Evolutionary conservation across 2,113 vertebrate species (phyloP).

Genomic region (Dipodomys stephensi): DNA sequence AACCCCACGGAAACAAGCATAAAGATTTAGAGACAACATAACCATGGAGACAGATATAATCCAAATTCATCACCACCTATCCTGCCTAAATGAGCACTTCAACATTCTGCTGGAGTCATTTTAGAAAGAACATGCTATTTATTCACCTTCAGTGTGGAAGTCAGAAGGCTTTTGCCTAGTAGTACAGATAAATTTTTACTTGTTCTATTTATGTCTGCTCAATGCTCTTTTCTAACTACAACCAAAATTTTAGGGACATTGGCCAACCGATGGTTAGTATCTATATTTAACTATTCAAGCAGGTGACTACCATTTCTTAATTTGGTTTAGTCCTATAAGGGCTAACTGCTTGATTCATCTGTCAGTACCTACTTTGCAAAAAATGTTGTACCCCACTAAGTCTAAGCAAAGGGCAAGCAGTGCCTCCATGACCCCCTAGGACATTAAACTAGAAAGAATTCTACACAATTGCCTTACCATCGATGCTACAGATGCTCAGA

Average conservation of each 20-base stretch:
- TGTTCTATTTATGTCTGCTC: background rate
- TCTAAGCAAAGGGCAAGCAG: background rate
- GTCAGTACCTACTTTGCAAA: background rate
- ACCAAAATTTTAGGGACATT: slow-evolving; percentile 19
- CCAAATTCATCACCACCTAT: background rate
- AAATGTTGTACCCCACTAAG: background rate
- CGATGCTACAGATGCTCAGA: slow-evolving; percentile 41
- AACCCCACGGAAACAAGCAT: background rate
- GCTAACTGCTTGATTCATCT: background rate
- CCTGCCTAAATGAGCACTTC: background rate
- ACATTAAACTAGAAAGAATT: slow-evolving; percentile 29
- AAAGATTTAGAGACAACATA: background rate
- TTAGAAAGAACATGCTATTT: background rate
- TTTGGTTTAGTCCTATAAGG: background rate
- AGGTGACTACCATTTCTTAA: background rate
- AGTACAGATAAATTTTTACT: slow-evolving; percentile 17
- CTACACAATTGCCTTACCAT: slow-evolving; percentile 9
- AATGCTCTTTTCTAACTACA: slow-evolving; percentile 1
- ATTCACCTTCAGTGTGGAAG: background rate
- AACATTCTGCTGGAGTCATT: background rate
- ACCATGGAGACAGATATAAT: background rate
- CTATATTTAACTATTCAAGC: no score
- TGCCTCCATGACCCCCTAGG: background rate
- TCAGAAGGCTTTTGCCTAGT: background rate
- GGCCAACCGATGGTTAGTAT: background rate